Percentiles rank a stretch among this genome's conserved stretches.
phyloP scores from a whole-genome alignment of 1,140 invertebrate genomes.

The Ceratina australensis region DNA sequence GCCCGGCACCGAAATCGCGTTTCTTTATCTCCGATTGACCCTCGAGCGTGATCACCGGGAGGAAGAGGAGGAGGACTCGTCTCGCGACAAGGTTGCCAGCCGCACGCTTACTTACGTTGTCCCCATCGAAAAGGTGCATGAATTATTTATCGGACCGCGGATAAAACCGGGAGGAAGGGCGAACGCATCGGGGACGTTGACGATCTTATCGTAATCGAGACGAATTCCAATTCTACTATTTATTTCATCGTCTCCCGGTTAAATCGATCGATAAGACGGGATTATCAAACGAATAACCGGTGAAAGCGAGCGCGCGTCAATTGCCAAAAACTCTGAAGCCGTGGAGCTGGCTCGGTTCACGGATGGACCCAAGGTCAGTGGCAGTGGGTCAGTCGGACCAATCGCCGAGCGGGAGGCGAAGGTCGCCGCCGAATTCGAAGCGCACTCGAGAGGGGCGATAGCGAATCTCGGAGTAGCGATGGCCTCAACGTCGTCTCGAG shows the following conservation, averaged over 20 bases:
- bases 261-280: too few species aligned
- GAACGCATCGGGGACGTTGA: slow-evolving; percentile 50
- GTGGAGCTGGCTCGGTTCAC: slow-evolving; percentile 45
- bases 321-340: slow-evolving; percentile 66
- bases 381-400: slow-evolving; percentile 74
- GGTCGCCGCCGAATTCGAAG: slow-evolving; percentile 58
- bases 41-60: slow-evolving; percentile 42
- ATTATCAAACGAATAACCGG: too few species aligned
- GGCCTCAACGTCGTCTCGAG: neutral
- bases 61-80: slow-evolving; percentile 45
- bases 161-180: slow-evolving; percentile 50
- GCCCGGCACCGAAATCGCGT: neutral
- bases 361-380: slow-evolving; percentile 71
- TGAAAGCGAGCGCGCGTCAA: too few species aligned
- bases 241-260: too few species aligned
- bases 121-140: slow-evolving; percentile 70
- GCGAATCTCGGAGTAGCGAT: too few species aligned
- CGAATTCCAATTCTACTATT: neutral
- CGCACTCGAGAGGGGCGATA: slow-evolving; percentile 7
- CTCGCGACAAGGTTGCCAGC: slow-evolving; percentile 58
- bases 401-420: slow-evolving; percentile 52
- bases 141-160: slow-evolving; percentile 72
- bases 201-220: slow-evolving; percentile 46
- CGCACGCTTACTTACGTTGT: slow-evolving; percentile 58
- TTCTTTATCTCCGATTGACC: slow-evolving; percentile 23